Percentiles rank a stretch among this genome's conserved stretches.
phyloP scores from a whole-genome alignment of 1,140 invertebrate species.

The Epicauta chinensis region DNA sequence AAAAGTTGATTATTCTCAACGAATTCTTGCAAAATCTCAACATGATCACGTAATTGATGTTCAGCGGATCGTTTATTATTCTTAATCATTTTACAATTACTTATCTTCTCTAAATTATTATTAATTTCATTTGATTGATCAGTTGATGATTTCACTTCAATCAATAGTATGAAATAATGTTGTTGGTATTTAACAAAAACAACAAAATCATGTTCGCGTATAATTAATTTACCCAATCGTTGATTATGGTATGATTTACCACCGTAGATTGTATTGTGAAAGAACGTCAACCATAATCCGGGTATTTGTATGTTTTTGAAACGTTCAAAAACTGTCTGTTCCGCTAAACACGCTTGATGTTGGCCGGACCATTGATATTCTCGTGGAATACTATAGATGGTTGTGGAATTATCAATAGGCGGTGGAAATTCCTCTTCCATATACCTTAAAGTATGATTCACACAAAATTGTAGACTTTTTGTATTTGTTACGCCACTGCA shows the following conservation, averaged over 20 bases:
- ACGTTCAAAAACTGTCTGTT: constrained; percentile 32
- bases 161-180: constrained; percentile 29
- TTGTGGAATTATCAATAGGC: constrained; percentile 5
- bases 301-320: constrained; percentile 7
- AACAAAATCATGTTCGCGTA: constrained; percentile 42
- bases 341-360: constrained; percentile 36
- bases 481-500: too few species aligned
- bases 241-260: constrained; percentile 38
- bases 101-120: constrained; percentile 23
- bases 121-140: constrained; percentile 33
- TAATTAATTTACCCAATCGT: constrained; percentile 38
- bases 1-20: constrained; percentile 23
- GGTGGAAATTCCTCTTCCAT: constrained; percentile 36
- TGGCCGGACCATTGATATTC: constrained; percentile 32
- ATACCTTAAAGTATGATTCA: constrained; percentile 32
- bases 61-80: constrained; percentile 42
- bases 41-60: constrained; percentile 40
- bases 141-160: constrained; percentile 43
- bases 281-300: constrained; percentile 36
- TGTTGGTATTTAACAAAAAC: constrained; percentile 32
- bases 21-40: constrained; percentile 32
- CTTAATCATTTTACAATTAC: constrained; percentile 38
- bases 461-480: too few species aligned
- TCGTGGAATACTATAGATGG: constrained; percentile 34
- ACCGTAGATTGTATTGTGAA: constrained; percentile 38